Evolutionary conservation across 2,888 invertebrate species (phyloP), one percentile per base, ranked within the genome.

Genomic region (Saturnia japonica): DNA sequence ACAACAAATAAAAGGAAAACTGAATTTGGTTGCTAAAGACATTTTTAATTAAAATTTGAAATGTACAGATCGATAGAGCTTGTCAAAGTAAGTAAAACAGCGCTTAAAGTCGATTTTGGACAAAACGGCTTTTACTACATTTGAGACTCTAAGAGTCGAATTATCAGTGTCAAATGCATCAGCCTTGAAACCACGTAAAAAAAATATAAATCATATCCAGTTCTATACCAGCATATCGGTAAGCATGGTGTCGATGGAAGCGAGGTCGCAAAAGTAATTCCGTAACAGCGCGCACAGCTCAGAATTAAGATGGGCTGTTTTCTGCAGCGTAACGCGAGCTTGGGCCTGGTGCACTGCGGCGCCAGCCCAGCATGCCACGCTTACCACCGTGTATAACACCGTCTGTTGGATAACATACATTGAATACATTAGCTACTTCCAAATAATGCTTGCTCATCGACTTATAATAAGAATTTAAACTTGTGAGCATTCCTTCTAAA

Each of bases 221-320:
- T 22, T 54, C 3, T 22, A 78, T 83, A 95, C 95, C 85, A 95
- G 88, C 89, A 95, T 95, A 82, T 95, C 95, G 47, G 94, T 94
- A 1, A 95, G 91, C 91, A 95, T 93, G 42, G 95, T 95, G 72
- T 95, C 95, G 25, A 95, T 88, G 8, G 91, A 88, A 0, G 95
- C 94, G 2, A 91, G 88, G 71, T 95, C 94, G 66, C 94, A 94
- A 86, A 95, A 95, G 84, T 95, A 95, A 77, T 85, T 85, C 74
- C 93, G 90, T 74, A 94, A 81, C 70, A 94, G 72, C 0, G 87
- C 71, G 0, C 92, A 80, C 12, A 94, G 83, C 78, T 94, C 94
- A 47, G 82, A 77, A 81, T 94, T 92, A 68, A 94, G 89, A 67
- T 93, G 93, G 0, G 87, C 85, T 0, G 90, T 90, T 75, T 89